A percentile compares a stretch with the other conserved stretches of the same genome.
These are phyloP conservation scores for Scatophagus argus DNA, from an alignment of 2,113 vertebrate genomes.

Conservation along the genomic window DNA sequence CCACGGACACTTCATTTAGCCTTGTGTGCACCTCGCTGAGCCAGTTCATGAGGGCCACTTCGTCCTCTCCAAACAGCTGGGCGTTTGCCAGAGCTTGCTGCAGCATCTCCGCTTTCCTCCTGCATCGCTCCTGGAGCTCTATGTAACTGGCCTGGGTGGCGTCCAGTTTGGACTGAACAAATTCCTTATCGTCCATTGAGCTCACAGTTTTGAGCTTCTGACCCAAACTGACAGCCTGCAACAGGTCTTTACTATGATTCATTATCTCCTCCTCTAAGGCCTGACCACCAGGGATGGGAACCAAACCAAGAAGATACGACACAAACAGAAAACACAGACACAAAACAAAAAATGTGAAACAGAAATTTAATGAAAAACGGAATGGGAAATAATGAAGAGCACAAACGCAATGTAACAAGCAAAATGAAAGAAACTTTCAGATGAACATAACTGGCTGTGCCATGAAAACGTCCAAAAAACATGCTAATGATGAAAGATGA, in stretches of 20 bases:
- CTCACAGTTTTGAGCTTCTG: slow-evolving; percentile 92
- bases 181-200: slow-evolving; percentile 95
- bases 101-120: slow-evolving; percentile 91
- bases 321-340: slow-evolving; percentile 56
- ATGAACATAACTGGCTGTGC: slow-evolving; percentile 10
- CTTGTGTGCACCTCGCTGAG: slow-evolving; percentile 90
- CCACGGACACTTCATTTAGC: slow-evolving; percentile 88
- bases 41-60: slow-evolving; percentile 98
- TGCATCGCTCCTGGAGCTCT: slow-evolving; percentile 94
- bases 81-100: slow-evolving; percentile 95
- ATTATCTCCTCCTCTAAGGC: slow-evolving; percentile 94
- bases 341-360: slow-evolving; percentile 48
- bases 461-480: slow-evolving; percentile 14
- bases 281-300: slow-evolving; percentile 79
- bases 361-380: slow-evolving; percentile 41
- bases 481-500: background rate
- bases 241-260: slow-evolving; percentile 92
- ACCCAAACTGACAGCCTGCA: slow-evolving; percentile 92
- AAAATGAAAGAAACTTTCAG: slow-evolving; percentile 46
- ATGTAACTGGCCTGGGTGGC: slow-evolving; percentile 88
- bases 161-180: slow-evolving; percentile 95
- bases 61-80: slow-evolving; percentile 95
- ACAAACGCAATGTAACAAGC: slow-evolving; percentile 40
- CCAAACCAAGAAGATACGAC: slow-evolving; percentile 39
- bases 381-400: slow-evolving; percentile 66